These are phyloP conservation scores for Aphidoletes aphidimyza DNA, from an alignment of 2,888 invertebrate species.

Conservation along the genomic window DNA sequence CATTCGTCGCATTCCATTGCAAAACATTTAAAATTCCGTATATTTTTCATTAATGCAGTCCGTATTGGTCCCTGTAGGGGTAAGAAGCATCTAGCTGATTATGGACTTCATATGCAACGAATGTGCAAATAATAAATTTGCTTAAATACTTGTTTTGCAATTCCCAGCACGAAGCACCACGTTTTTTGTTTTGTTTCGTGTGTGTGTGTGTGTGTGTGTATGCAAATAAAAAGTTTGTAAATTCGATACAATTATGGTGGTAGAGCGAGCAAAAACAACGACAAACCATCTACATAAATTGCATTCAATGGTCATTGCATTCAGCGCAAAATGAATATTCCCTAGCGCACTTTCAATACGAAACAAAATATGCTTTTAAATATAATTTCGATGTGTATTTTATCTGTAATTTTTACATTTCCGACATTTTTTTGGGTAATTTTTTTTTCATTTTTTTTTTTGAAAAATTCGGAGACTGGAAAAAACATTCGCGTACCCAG, in stretches of 20 bases:
- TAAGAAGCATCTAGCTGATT: no score
- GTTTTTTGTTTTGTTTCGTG: not conserved
- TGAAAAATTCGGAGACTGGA: no score
- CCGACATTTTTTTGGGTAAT: not conserved
- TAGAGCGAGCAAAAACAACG: not conserved
- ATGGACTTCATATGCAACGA: not conserved
- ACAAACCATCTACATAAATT: not conserved
- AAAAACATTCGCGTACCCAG: no score
- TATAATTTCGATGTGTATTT: not conserved
- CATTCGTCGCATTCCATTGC: no score
- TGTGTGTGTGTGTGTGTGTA: no score
- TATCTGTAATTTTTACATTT: not conserved
- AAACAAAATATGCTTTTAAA: not conserved
- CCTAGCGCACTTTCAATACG: not conserved
- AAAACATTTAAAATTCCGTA: no score
- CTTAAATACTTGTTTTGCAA: not conserved
- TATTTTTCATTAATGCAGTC: no score
- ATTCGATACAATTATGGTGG: not conserved
- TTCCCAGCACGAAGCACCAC: not conserved
- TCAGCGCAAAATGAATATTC: not conserved
- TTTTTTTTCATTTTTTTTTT: no score
- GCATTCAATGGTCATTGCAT: conserved; percentile 1
- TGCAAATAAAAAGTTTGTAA: no score
- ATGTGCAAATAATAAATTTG: conserved; percentile 3
- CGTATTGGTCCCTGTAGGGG: no score